Percentiles rank a stretch among this genome's conserved stretches.
Conservation (phyloP, 1,140 invertebrate species). For the Eubasilissa regina region DNA sequence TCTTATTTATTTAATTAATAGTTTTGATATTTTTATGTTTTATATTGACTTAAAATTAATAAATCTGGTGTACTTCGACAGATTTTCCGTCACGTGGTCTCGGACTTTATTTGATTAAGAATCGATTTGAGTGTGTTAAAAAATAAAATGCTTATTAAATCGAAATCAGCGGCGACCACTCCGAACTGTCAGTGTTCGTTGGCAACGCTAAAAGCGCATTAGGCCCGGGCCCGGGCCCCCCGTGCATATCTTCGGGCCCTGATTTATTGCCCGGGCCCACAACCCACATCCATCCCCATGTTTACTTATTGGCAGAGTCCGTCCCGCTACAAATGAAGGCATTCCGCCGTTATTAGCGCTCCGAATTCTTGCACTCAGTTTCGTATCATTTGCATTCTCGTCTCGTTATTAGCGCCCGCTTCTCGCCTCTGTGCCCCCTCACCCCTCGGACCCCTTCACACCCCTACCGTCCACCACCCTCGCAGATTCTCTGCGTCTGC, state of each 20-base stretch:
- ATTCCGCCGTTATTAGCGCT: constrained; percentile 56
- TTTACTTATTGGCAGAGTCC: constrained; percentile 44
- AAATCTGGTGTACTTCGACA: no score
- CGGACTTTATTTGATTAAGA: no score
- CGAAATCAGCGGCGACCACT: no score
- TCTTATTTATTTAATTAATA: no score
- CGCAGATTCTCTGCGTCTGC: neutral
- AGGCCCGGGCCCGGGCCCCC: no score
- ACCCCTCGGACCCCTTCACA: neutral
- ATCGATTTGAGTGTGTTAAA: no score
- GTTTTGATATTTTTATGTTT: no score
- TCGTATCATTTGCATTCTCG: constrained; percentile 60
- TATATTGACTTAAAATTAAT: no score
- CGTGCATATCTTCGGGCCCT: constrained; percentile 11
- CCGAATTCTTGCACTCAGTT: constrained; percentile 51
- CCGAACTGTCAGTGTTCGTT: constrained; percentile 34
- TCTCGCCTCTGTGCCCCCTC: constrained; percentile 42
- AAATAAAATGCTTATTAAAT: no score
- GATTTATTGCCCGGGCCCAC: constrained; percentile 49
- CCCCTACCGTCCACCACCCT: neutral
- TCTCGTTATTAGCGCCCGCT: constrained; percentile 53
- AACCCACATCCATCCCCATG: constrained; percentile 44
- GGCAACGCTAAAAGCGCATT: constrained; percentile 57
- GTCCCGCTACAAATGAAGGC: constrained; percentile 49
- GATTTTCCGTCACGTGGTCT: no score